Percentiles rank a stretch among this genome's conserved stretches.
phyloP scores from a whole-genome alignment of 2,113 vertebrate genomes.

The Solenodon paradoxus region DNA sequence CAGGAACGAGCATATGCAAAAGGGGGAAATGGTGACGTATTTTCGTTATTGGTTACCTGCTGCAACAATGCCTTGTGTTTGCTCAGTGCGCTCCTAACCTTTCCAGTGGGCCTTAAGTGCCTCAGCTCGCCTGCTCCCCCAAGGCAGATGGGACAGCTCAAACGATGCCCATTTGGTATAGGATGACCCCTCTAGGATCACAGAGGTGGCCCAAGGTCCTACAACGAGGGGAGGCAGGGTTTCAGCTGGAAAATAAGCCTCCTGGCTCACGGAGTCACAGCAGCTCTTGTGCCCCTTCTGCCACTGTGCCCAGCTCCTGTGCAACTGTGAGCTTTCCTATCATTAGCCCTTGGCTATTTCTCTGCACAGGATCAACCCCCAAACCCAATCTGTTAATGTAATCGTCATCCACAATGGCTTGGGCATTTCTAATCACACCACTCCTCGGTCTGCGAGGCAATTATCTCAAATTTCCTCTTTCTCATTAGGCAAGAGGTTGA shows the following conservation, averaged over 20 bases:
- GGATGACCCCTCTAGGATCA: not conserved
- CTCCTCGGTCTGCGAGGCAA: not conserved
- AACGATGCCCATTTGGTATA: not conserved
- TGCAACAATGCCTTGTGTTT: not conserved
- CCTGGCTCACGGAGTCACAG: fast-evolving
- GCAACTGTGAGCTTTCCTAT: not conserved
- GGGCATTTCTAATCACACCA: conserved; percentile 37
- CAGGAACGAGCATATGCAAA: not conserved
- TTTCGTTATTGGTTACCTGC: not conserved
- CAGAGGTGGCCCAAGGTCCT: not conserved
- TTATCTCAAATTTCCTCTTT: conserved; percentile 19
- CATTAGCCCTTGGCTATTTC: conserved; percentile 20
- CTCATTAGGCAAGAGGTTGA: conserved; percentile 29
- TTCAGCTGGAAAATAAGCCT: not conserved
- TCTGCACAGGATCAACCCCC: conserved; percentile 26
- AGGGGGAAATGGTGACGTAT: not conserved
- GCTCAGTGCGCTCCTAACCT: not conserved
- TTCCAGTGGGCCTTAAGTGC: not conserved
- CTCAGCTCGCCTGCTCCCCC: not conserved
- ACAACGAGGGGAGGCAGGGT: not conserved
- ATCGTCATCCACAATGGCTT: not conserved
- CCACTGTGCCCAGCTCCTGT: not conserved
- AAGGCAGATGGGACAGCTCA: not conserved
- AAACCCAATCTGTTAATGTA: not conserved
- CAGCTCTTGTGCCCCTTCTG: not conserved